Percentiles rank a stretch among this genome's conserved stretches.
Conservation (phyloP, 2,888 invertebrate genomes). For the Barypeithes pellucidus region DNA sequence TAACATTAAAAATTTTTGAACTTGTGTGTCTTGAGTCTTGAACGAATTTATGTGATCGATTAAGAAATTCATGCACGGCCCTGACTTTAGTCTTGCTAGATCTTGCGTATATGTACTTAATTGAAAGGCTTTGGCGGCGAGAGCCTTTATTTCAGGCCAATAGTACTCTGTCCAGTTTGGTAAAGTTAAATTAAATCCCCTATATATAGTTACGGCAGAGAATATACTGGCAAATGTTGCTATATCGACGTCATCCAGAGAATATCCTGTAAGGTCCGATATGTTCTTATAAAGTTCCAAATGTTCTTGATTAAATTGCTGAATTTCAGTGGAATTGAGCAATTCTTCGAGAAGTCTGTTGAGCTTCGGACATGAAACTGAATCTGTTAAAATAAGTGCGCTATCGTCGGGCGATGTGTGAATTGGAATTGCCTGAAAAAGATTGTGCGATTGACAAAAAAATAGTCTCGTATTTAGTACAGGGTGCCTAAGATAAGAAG, state of each 20-base stretch:
- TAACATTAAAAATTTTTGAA: slow-evolving; percentile 55
- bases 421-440: slow-evolving; percentile 48
- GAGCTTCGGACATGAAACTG: slow-evolving; percentile 44
- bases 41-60: slow-evolving; percentile 46
- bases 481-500: too few species aligned
- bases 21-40: not conserved
- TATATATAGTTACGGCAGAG: slow-evolving; percentile 42
- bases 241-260: slow-evolving; percentile 72
- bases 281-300: slow-evolving; percentile 76
- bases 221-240: slow-evolving; percentile 73
- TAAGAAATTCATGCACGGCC: slow-evolving; percentile 55
- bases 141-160: slow-evolving; percentile 73
- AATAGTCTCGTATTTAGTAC: too few species aligned
- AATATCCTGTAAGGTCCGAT: slow-evolving; percentile 64
- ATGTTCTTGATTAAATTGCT: slow-evolving; percentile 73
- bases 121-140: slow-evolving; percentile 74
- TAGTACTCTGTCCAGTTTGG: slow-evolving; percentile 67
- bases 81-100: slow-evolving; percentile 72
- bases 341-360: slow-evolving; percentile 39
- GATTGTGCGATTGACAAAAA: not conserved
- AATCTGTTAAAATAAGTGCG: slow-evolving; percentile 36
- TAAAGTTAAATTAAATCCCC: slow-evolving; percentile 66
- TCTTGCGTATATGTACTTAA: slow-evolving; percentile 72
- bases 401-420: slow-evolving; percentile 42
- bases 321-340: slow-evolving; percentile 51